Base-by-base conservation (phyloP, 2,797 vertebrate genomes). In the Bovichtus diacanthus region DNA sequence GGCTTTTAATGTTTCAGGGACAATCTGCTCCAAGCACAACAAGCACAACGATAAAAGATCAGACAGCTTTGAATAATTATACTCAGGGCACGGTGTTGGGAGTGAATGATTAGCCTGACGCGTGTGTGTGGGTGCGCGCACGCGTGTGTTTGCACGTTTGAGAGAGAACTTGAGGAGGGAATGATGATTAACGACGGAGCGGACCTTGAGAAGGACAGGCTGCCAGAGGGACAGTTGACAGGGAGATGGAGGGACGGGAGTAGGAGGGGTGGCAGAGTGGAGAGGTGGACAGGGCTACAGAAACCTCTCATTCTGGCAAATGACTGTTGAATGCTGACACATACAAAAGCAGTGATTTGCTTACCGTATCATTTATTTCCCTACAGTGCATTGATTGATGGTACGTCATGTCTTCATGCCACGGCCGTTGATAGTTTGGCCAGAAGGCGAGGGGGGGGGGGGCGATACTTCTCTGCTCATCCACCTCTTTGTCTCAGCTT, bases 171-270 rank as follows among this genome's bases (percentile, higher is more conserved):
- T 64, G 54, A 74, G 70, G 41, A 77, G 90, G 39, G 75, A 78
- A 82, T 81, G 87, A 88, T 89, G 89, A 90, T 92, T 84, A 88
- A 92, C 31, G 75, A 82, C 10, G 19, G 73, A 76, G 85, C 78
- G 83, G 89, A 87, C 80, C 83, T 90, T 91, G 88, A 82, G 86
- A 87, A 87, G 88, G 91, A 89, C 90, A 78, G 81, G 75, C 70
- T 74, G 84, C 70, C 58, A 50, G 19, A n/a, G 49, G 82, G 91
- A 92, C 85, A 75, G 93, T 90, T 89, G 92, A 92, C 91, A 93
- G n/a, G 91, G 78, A 87, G 86, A 90, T 88, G 91, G 85, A 92
- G 70, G 87, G 91, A 94, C 71, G 63, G 60, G 39, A 54, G 55
- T 46, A 49, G 63, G 51, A 23, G 60, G 44, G 27, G 53, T 78